Conservation (phyloP, 2,797 vertebrate genomes). For the Tolypeutes matacus region DNA sequence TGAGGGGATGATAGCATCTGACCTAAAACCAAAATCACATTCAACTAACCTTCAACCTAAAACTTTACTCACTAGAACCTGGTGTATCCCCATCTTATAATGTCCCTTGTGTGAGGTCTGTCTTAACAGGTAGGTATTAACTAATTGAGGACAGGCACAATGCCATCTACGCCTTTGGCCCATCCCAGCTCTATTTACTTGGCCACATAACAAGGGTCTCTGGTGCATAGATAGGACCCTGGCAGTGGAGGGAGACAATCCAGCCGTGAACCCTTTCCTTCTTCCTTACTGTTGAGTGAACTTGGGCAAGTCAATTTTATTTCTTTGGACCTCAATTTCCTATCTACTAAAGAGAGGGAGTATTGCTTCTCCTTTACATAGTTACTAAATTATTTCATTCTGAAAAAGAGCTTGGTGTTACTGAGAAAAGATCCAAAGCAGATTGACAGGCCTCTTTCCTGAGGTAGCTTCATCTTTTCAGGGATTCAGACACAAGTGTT, state of each 20-base stretch:
- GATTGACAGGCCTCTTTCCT: not conserved
- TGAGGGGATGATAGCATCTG: not conserved
- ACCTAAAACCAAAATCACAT: slow-evolving; percentile 3
- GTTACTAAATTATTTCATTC: slow-evolving; percentile 32
- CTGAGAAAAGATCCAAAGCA: not conserved
- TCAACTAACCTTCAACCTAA: not conserved
- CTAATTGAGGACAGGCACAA: not conserved
- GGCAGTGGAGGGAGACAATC: not conserved
- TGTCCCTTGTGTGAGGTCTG: not conserved
- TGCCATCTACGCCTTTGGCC: not conserved
- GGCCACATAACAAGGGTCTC: not conserved
- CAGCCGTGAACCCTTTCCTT: not conserved
- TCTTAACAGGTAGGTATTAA: not conserved
- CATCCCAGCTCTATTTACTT: not conserved
- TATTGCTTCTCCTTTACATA: not conserved
- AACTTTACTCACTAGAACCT: not conserved
- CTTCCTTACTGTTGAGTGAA: not conserved
- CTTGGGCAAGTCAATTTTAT: not conserved
- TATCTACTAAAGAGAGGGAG: not conserved
- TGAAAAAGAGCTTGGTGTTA: not conserved
- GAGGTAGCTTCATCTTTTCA: not conserved
- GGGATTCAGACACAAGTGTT: slow-evolving; percentile 4
- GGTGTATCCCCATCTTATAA: not conserved
- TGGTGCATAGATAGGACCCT: not conserved
- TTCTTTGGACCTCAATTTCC: slow-evolving; percentile 14